A percentile compares a stretch with the other conserved stretches of the same genome.
Conservation (phyloP, 2,888 invertebrate genomes). For the Xanthostigma xanthostigma region DNA sequence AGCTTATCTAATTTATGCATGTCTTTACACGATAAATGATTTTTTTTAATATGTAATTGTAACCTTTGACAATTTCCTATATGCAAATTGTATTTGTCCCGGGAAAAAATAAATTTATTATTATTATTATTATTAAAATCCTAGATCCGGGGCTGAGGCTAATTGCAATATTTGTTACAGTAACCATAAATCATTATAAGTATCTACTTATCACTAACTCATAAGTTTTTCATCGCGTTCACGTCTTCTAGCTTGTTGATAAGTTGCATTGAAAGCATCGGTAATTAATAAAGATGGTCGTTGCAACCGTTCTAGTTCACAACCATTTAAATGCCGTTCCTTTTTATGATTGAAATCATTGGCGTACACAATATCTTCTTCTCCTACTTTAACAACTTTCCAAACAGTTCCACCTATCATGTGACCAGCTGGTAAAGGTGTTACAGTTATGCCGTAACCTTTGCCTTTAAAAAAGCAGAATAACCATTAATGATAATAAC, state of each 20-base stretch:
- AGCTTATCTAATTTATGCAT: too few species aligned
- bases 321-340: conserved; percentile 92
- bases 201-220: conserved; percentile 43
- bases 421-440: conserved; percentile 92
- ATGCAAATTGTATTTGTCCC: too few species aligned
- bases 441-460: conserved; percentile 88
- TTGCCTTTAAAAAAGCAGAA: conserved; percentile 46
- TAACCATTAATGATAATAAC: too few species aligned
- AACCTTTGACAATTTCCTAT: too few species aligned
- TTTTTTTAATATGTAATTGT: too few species aligned
- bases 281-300: conserved; percentile 89
- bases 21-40: too few species aligned
- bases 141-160: too few species aligned
- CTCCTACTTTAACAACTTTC: conserved; percentile 95
- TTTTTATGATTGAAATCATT: conserved; percentile 99
- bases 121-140: too few species aligned
- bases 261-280: conserved; percentile 90
- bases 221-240: conserved; percentile 91
- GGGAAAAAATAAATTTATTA: too few species aligned
- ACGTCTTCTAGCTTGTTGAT: conserved; percentile 79
- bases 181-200: conserved; percentile 2
- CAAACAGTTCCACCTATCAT: conserved; percentile 98
- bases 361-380: conserved; percentile 96
- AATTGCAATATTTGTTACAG: neutral
- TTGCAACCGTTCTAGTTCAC: conserved; percentile 78